Conservation (phyloP, 2,888 invertebrate genomes). For the Argyresthia goedartella region DNA sequence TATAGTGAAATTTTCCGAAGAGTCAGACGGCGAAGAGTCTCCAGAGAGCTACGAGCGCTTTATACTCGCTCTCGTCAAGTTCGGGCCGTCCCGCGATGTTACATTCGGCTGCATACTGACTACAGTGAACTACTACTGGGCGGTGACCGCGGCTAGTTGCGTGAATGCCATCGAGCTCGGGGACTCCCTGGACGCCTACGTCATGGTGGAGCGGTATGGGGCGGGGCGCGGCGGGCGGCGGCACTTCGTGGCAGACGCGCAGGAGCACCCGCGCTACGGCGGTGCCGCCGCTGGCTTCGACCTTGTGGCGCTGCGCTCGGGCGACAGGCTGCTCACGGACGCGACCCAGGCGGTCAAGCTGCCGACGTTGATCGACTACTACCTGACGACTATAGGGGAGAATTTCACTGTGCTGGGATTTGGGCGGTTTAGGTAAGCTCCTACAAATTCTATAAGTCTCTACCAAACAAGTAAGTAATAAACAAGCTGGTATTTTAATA, state of each 20-base stretch:
- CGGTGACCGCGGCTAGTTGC: conserved; percentile 51
- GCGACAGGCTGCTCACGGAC: conserved; percentile 16
- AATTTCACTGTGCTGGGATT: conserved; percentile 36
- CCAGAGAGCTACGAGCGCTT: conserved; percentile 19
- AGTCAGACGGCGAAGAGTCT: conserved; percentile 24
- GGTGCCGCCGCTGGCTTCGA: conserved; percentile 30
- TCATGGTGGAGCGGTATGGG: conserved; percentile 47
- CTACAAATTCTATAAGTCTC: not conserved
- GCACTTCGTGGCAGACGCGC: conserved; percentile 29
- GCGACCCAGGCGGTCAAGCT: conserved; percentile 15
- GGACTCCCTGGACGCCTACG: conserved; percentile 40
- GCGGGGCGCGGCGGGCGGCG: conserved; percentile 19
- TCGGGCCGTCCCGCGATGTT: conserved; percentile 27
- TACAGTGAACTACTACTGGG: conserved; percentile 34
- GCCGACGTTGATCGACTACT: conserved; percentile 29
- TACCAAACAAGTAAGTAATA: not conserved
- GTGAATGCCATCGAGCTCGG: conserved; percentile 45
- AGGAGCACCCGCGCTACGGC: conserved; percentile 37
- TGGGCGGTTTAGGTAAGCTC: conserved; percentile 35
- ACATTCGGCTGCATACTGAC: conserved; percentile 48
- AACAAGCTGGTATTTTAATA: not conserved
- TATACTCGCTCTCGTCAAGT: conserved; percentile 38
- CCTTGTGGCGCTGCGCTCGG: conserved; percentile 34
- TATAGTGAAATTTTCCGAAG: conserved; percentile 5
- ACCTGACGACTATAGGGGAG: conserved; percentile 38